Base-by-base conservation (phyloP, 92 coral and sea anemone species). In the Epizoanthus fatuus region DNA sequence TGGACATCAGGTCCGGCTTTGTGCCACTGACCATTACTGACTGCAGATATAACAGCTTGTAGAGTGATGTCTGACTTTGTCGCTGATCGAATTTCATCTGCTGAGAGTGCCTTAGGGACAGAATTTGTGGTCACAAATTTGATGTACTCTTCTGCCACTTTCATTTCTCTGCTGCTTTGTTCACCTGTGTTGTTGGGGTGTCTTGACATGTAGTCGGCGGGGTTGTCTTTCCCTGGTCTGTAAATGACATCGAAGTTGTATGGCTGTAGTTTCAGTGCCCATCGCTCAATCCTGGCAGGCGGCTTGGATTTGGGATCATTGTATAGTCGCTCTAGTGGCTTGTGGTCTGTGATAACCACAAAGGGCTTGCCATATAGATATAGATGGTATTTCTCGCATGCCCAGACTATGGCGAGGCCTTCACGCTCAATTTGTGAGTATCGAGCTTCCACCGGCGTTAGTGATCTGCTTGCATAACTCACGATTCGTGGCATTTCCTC, bases 331-430 rank as follows among this genome's bases (percentile, higher is more conserved):
- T 79, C 87, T 40, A 92, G 86, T 40, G 93, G 93, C 80, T 83
- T 90, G 90, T 83, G 89, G 70, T 90, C 91, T 2, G 87, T 92
- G 80, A 83, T 77, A 16, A 87, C 70, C 29, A 87, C 73, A 15
- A 84, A 32, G 4, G 89, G 91, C 44, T 77, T 92, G 56, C 93
- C 89, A 29, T 87, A 87, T 44, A 84, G 53, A 37, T 87, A 91
- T 12, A 82, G 69, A 10, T 86, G 94, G 5, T 65, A 72, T 49
- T 86, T 69, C 69, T 83, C 80, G 37, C 92, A 88, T 3, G 71
- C 88, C 85, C 88, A 88, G 8, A 88, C 88, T 0, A 83, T 70
- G 39, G 85, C 84, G 35, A 83, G 79, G 7, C 76, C 63, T 44
- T 82, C 77, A 22, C 45, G 63, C 68, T 80, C 49, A 22, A 76